A percentile compares a stretch with the other conserved stretches of the same genome.
These are phyloP conservation scores for Plumapathes pennacea DNA, from an alignment of 92 coral and sea anemone genomes.

Conservation along the genomic window DNA sequence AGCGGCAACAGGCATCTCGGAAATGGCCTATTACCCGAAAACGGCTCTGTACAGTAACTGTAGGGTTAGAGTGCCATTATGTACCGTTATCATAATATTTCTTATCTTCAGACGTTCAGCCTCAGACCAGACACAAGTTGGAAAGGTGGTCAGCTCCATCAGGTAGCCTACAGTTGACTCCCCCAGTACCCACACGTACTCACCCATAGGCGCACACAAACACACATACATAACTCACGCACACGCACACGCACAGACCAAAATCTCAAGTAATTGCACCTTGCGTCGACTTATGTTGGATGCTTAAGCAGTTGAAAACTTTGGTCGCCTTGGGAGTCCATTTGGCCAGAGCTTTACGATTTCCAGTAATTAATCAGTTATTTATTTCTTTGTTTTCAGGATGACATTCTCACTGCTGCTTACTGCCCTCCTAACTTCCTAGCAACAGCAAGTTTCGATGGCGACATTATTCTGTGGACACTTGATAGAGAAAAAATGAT, in stretches of 20 bases:
- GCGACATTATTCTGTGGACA: constrained; percentile 92
- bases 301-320: no score
- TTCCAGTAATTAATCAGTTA: neutral
- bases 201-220: no score
- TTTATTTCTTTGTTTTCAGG: constrained; percentile 28
- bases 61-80: no score
- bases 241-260: no score
- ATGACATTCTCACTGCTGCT: constrained; percentile 86
- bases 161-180: constrained; percentile 37
- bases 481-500: constrained; percentile 88
- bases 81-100: neutral
- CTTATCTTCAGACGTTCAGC: constrained; percentile 56
- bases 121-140: constrained; percentile 80
- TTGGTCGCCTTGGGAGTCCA: neutral
- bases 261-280: no score
- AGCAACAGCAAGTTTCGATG: constrained; percentile 96
- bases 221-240: no score
- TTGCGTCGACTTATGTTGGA: no score
- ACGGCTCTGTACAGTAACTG: no score
- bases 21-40: no score
- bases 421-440: constrained; percentile 88
- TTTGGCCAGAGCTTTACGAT: neutral
- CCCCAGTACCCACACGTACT: no score
- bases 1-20: no score
- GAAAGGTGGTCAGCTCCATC: constrained; percentile 98